Evolutionary conservation across 1,140 invertebrate species (phyloP), one percentile per base, ranked within the genome.

Genomic region (Leptonema lineaticorne): DNA sequence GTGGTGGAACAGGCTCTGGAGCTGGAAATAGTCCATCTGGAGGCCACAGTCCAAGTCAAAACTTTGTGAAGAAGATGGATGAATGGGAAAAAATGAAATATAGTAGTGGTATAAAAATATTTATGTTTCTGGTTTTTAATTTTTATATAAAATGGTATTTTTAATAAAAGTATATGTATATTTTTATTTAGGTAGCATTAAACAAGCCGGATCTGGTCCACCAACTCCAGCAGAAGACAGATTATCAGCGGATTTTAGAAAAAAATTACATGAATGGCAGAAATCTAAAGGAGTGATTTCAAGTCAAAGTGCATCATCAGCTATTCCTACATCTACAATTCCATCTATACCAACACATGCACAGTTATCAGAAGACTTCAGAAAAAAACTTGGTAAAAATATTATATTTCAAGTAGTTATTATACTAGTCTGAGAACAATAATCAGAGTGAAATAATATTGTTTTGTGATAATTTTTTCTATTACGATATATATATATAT

Each of bases 231-330:
- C 75, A 28, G 88, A 91, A 71, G 88, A 90, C 48, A 85, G 89
- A 73, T 75, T 92, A 2, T 88, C 89, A 1, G 85, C 88, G 0
- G 90, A 92, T 68, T 93, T 93, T 76, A 85, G 87, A 37, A 92
- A 92, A 78, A 94, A 94, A 76, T 78, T 94, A 0, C 86, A 90
- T 70, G 92, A 94, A 75, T 94, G 92, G 92, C 88, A 93, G 73
- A 86, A 89, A n/a, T 87, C 89, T 73, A 91, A 90, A 74, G 88
- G 88, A 20, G 76, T 76, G 4, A n/a, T 30, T 29, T 29, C 62
- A 29, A 50, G 75, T 69, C 14, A 60, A 33, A 68, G n/a, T 9
- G 27, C 4, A 9, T 46, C 33, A 76, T 53, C 74, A 76, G 69
- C 75, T 80, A 11, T 5, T 11, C 46, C 46, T 53, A 59, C 78